Evolutionary conservation across 2,888 invertebrate species (phyloP).

Genomic region (Drosophila stalkeri): DNA sequence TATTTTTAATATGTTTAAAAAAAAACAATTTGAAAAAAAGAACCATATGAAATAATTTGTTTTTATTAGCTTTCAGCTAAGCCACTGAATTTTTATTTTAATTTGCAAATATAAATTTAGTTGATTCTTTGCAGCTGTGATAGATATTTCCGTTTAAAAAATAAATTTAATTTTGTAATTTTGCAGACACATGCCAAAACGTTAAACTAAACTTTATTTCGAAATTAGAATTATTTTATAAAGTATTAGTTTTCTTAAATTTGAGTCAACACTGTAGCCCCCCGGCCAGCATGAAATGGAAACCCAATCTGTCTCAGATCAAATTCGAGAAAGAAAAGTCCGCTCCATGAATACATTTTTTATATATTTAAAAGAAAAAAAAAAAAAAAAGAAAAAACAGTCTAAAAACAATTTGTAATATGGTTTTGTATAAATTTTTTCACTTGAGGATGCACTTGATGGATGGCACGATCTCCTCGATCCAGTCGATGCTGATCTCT

Average conservation of each 20-base stretch:
- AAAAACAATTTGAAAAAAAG: constrained; percentile 6
- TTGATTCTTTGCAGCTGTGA: too few relatives aligned
- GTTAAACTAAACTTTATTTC: too few relatives aligned
- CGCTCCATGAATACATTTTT: background rate
- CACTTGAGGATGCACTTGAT: constrained; percentile 70
- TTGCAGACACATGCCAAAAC: too few relatives aligned
- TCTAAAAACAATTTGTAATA: background rate
- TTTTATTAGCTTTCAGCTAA: background rate
- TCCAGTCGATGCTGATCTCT: constrained; percentile 92
- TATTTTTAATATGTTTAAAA: constrained; percentile 40
- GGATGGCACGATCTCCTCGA: constrained; percentile 87
- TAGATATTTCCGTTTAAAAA: too few relatives aligned
- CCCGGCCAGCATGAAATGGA: background rate
- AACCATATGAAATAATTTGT: background rate
- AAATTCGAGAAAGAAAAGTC: background rate
- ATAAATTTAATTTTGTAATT: too few relatives aligned
- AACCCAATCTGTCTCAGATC: background rate
- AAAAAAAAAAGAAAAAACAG: background rate
- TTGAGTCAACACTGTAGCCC: background rate
- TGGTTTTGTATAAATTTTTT: constrained; percentile 7
- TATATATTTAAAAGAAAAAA: background rate
- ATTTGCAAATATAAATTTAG: background rate
- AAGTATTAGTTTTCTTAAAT: background rate
- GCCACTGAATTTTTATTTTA: background rate
- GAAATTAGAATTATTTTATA: too few relatives aligned